Base-by-base conservation (phyloP, 2,113 vertebrate species). In the Chrysochloris asiatica region DNA sequence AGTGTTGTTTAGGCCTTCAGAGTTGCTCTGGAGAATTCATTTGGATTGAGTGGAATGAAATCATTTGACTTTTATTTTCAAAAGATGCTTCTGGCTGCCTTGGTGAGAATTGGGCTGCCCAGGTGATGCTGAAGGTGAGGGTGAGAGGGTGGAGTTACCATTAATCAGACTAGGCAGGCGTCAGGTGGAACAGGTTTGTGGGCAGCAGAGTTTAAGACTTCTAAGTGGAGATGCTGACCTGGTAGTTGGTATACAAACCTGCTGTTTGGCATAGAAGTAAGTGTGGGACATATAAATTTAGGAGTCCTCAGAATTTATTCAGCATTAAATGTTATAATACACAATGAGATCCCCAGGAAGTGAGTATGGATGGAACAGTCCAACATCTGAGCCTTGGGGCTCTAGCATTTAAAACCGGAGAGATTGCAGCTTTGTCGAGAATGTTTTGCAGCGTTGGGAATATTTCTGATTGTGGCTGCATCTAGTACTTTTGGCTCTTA, bases 161-260 rank as follows among this genome's bases (percentile, higher is more conserved):
- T 14, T 24, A 59, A 41, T 56, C 75, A n/a, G 80, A 59, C 6
- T 26, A 6, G 85, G 69, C 47, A 19, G 88, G 4, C 24, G 2
- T 9, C 24, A 26, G 80, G 76, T 24, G 16, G 88, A 54, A n/a
- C 61, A 33, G 80, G 33, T 43, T n/a, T 2, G 38, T 50, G 41
- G 72, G 63, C 6, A 8, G 47, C 48, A 69, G n/a, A 71, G 48
- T 38, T 33, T 28, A 38, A 38, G 72, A 8, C 30, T 16, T 41
- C 69, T 63, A n/a, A 5, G 26, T 54, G 52, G 33, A 61, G 41
- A 17, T 7, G 26, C 45, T 5, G 54, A 50, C 17, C 41, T 22
- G 47, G 47, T 47, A 4, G 0, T 0, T 73, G 54, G 54, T 48
- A 5, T 12, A 1, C 9, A 4, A 67, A 33, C 41, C 5, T 7